Base-by-base conservation (phyloP, 2,888 invertebrate genomes). In the Cryptosula pallasiana region DNA sequence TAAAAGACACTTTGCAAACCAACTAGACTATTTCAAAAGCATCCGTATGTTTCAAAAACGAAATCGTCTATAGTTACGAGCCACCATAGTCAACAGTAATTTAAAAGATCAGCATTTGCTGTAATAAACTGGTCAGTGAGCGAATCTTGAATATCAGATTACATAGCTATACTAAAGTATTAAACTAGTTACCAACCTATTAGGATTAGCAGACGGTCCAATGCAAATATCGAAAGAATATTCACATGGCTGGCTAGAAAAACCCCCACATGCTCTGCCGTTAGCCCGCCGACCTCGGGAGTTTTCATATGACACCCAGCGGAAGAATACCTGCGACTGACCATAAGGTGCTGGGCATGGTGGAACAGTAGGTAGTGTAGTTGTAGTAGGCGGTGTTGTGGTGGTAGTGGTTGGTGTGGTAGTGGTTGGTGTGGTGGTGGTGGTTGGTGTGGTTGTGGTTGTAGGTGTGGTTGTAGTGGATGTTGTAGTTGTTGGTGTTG, bases 401-500 rank as follows among this genome's bases (percentile, higher is more conserved):
- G 63, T 63, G 2, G 63, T 63, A 1, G 63, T 63, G 9, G 63
- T 63, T 25, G 63, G 29, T 5, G 63, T 63, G 27, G 63, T 63
- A 13, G 63, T 27, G 2, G 63, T 63, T 13, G 63, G 25, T 25
- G 71, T 71, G 25, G 71, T 16, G 9, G 55, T 55, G 9, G 71
- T 55, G 5, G 71, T 54, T 5, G 71, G 20, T 5, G 71, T 55
- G 3, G 55, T 71, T 9, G 55, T 55, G 16, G 71, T 71, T 16
- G 71, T 55, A 23, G 71, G 57, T n/a, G 71, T 71, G 16, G 71
- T 55, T 25, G 71, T 71, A 20, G 71, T 55, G 35, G 71, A 57
- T 20, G 71, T 71, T 25, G 71, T 71, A 25, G 71, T 5, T 25
- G 55, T 57, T 9, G 71, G 35, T 23, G 71, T 71, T 25, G 71